Conservation (phyloP, 2,797 vertebrate genomes). For the Acrossocheilus fasciatus region DNA sequence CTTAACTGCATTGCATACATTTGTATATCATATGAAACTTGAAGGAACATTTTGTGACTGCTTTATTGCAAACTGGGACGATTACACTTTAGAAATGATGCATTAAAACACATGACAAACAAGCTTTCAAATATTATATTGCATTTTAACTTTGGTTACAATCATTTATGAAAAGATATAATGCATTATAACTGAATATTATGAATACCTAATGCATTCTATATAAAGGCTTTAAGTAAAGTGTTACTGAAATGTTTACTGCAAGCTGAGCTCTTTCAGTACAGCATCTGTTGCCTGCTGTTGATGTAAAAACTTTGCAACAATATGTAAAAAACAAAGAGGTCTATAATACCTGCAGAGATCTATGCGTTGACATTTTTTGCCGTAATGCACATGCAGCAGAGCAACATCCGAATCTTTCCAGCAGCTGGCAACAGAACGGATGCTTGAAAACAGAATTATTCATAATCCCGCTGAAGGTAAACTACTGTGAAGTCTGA, state of each 20-base stretch:
- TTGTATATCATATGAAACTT: neutral
- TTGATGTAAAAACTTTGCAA: neutral
- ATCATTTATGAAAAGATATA: neutral
- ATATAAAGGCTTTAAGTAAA: neutral
- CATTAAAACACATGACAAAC: neutral
- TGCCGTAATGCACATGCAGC: neutral
- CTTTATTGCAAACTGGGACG: neutral
- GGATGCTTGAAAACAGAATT: neutral
- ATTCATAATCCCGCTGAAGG: neutral
- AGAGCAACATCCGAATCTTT: neutral
- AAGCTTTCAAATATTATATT: neutral
- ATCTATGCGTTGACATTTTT: neutral
- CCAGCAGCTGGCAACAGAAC: neutral
- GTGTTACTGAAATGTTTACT: neutral
- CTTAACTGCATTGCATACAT: neutral
- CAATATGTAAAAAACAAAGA: neutral
- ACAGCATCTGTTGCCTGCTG: neutral
- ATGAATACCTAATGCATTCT: neutral
- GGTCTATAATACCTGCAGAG: neutral
- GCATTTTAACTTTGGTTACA: neutral
- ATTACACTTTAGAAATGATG: neutral
- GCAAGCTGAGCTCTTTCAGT: neutral
- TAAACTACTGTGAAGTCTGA: constrained; percentile 21
- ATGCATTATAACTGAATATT: neutral
- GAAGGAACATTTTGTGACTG: neutral